Conservation (phyloP, 2,888 invertebrate genomes). For the Limnephilus rhombicus region DNA sequence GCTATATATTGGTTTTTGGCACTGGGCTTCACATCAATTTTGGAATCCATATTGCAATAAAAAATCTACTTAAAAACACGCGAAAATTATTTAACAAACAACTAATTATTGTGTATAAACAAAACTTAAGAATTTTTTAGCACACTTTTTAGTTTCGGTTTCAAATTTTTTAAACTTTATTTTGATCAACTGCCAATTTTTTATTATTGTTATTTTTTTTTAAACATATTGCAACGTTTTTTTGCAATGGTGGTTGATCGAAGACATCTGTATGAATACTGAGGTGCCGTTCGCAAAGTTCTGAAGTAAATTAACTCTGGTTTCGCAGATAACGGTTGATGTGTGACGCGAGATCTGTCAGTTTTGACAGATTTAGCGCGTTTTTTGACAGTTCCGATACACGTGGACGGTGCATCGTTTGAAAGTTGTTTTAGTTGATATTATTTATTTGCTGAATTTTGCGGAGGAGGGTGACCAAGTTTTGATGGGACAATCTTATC, state of each 20-base stretch:
- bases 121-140: background rate
- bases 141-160: background rate
- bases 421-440: background rate
- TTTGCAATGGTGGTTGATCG: background rate
- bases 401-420: background rate
- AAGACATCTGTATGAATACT: background rate
- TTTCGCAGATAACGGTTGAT: background rate
- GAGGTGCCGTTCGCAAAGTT: background rate
- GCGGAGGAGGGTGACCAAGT: background rate
- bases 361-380: background rate
- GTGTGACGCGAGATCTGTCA: background rate
- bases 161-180: background rate
- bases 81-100: background rate
- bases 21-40: background rate
- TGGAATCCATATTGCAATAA: background rate
- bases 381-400: background rate
- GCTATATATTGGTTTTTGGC: slow-evolving; percentile 25
- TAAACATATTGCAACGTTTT: background rate
- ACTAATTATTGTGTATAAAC: background rate
- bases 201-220: background rate
- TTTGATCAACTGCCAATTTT: background rate
- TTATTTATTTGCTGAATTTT: background rate
- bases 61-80: background rate
- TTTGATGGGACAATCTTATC: background rate
- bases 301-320: background rate